Evolutionary conservation across 2,888 invertebrate genomes (phyloP).

Genomic region (Pseudococcus jackbeardsleyi): DNA sequence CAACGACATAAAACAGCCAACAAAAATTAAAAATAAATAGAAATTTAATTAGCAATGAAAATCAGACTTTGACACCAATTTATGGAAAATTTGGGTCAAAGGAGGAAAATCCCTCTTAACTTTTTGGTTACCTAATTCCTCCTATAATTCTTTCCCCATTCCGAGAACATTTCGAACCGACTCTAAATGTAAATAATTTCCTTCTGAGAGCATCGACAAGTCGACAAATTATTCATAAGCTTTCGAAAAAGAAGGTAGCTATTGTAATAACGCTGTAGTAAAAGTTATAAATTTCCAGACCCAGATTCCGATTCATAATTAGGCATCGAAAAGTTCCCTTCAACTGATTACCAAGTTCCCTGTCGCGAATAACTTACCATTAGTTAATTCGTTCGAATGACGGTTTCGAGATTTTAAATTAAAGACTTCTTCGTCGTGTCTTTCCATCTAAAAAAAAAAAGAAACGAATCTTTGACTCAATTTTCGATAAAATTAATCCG

Average conservation of each 20-base stretch:
- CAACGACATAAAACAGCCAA: too few species aligned
- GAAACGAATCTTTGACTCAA: background rate
- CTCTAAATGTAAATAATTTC: background rate
- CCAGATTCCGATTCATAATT: slow-evolving; percentile 31
- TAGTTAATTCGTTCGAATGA: background rate
- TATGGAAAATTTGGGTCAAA: background rate
- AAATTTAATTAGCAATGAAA: too few species aligned
- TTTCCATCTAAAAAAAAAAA: background rate
- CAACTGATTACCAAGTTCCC: background rate
- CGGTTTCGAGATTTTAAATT: background rate
- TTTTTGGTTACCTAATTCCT: background rate
- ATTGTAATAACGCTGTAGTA: background rate
- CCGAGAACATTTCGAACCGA: background rate
- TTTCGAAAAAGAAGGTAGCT: background rate
- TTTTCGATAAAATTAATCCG: slow-evolving; percentile 2
- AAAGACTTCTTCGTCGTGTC: background rate
- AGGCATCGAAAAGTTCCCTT: slow-evolving; percentile 17
- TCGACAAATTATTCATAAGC: slow-evolving; percentile 16
- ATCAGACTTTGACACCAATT: background rate
- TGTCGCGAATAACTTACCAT: background rate
- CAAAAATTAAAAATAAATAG: too few species aligned
- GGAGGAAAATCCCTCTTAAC: background rate
- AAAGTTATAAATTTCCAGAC: background rate
- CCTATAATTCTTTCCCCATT: background rate
- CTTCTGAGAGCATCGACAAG: background rate